phyloP scores from a whole-genome alignment of 2,797 vertebrate genomes.

The Limosa lapponica region DNA sequence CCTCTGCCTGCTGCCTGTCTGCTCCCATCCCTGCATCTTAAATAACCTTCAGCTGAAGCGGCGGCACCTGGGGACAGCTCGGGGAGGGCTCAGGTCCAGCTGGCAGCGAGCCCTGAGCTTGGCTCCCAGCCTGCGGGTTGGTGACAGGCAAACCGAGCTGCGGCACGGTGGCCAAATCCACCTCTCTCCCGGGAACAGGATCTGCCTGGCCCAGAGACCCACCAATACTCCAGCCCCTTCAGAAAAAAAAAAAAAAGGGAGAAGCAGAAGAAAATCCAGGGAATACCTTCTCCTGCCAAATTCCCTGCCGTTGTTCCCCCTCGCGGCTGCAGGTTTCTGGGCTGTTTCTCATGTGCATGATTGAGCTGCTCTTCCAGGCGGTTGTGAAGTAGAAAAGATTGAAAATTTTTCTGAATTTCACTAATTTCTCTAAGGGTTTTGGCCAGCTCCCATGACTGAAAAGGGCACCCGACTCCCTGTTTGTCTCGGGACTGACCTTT shows the following conservation, averaged over 20 bases:
- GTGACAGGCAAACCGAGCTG: not conserved
- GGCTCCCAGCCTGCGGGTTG: not conserved
- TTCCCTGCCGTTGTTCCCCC: not conserved
- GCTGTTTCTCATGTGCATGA: not conserved
- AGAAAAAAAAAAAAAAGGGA: not conserved
- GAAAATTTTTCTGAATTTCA: not conserved
- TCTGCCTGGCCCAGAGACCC: not conserved
- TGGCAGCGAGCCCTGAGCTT: not conserved
- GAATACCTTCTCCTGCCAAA: not conserved
- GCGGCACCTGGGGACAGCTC: not conserved
- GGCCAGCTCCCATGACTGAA: not conserved
- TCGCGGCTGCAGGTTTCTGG: not conserved
- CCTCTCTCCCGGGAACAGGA: not conserved
- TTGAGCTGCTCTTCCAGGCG: not conserved
- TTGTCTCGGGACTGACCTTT: not conserved
- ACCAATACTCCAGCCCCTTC: not conserved
- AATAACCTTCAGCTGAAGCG: not conserved
- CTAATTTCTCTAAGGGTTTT: not conserved
- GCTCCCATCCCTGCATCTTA: not conserved
- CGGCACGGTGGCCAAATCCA: accelerated
- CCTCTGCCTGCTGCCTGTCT: not conserved
- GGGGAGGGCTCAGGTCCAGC: not conserved
- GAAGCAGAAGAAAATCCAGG: not conserved
- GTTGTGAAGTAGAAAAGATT: not conserved
- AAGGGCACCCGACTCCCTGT: not conserved